Evolutionary conservation across 2,888 invertebrate species (phyloP), one percentile per base, ranked within the genome.

Genomic region (Neocrepidodera transversa): DNA sequence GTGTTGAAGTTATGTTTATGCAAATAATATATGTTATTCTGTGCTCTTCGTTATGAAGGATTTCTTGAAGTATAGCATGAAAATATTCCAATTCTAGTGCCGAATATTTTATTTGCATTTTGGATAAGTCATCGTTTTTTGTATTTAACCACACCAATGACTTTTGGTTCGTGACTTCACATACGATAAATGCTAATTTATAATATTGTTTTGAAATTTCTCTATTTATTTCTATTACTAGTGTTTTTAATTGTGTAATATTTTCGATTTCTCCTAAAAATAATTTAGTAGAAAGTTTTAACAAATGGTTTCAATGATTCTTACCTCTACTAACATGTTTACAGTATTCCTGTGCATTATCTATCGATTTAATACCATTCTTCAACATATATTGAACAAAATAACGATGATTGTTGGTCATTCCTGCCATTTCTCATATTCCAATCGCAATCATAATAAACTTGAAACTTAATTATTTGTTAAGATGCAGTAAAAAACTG

Each of bases 51-150:
- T 68, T 63, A 18, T 58, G 60, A 2, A 77, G 36, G 62, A 77
- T 71, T 69, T 75, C 74, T 45, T 74, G 68, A 20, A 78, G 35
- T 47, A 77, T 68, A 8, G 64, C 63, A 62, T 76, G 74, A 55
- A 78, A 78, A 64, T 76, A 77, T 64, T 77, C 74, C 14, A 76
- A 53, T 57, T 77, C 75, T 28, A 67, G 28, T 13, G 67, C 45
- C 10, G 68, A 68, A 63, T 69, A 76, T 3, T 58, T 60, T 42
- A 62, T 65, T 63, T 77, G 77, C 17, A 70, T 48, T 57, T 67
- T 72, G 16, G 71, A 70, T 35, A 78, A 65, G 16, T 71, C 62
- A 68, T 78, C 77, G 62, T 73, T 72, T 58, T 72, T 74, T 7
- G 70, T 71, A 60, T 74, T 76, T 2, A 74, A 23, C 68, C 74